Evolutionary conservation across 2,888 invertebrate genomes (phyloP), one percentile per base, ranked within the genome.

Genomic region (Meghimatium bilineatum): DNA sequence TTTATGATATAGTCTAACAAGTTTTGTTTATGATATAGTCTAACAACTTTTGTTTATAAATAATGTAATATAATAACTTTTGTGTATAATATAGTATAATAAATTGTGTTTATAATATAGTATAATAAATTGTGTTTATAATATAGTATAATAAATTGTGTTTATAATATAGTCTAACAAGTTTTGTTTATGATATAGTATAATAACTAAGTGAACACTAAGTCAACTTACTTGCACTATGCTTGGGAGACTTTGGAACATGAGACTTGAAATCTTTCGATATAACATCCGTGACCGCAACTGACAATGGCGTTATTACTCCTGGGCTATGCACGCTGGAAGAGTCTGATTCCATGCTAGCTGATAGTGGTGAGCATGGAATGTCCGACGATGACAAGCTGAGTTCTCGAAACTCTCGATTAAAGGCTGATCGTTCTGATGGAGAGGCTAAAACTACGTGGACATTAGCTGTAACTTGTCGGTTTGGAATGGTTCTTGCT

Each of bases 221-320:
- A 44, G 44, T 44, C 6, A 44, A 80, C 80, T 80, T 80, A 80
- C 80, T 80, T 49, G 80, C 56, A 29, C 26, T 3, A 26, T 10
- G 36, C 29, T 34, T 71, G 26, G 80, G 80, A 5, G 80, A 80
- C 29, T 29, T 44, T 5, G 26, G 72, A 1, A 36, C 36, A 23
- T 56, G 80, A 36, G 56, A 71, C 6, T 71, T 60, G 26, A 56
- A 71, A 72, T 80, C 80, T 36, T n/a, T 60, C 0, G 20, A 14
- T 1, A 17, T 17, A n/a, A 23, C n/a, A 5, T 34, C 20, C 3
- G n/a, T 23, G 10, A 52, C 52, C 1, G 71, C 80, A 1, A 80
- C 72, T 8, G 80, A 36, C 1, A 72, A 60, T 34, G 20, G 29
- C 0, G 67, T 20, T n/a, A 52, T 26, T 26, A 44, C 29, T 32